Conservation (phyloP, 1,140 invertebrate genomes). For the Dolichoris vasculosae region DNA sequence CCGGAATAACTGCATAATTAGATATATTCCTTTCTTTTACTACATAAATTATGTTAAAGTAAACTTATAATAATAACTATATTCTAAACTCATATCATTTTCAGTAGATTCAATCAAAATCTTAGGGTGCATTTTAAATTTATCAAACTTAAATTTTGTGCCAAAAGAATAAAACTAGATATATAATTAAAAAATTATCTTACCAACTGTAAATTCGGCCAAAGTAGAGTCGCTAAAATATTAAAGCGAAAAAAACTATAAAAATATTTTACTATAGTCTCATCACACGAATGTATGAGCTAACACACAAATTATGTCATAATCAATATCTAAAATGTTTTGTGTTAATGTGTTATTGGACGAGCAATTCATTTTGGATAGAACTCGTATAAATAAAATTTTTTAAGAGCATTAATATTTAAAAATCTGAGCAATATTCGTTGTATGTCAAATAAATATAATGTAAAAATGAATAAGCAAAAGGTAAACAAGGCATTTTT, state of each 20-base stretch:
- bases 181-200: not conserved
- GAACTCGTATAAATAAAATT: not conserved
- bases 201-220: slow-evolving; percentile 20
- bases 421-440: slow-evolving; percentile 21
- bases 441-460: not conserved
- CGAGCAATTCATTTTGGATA: no score
- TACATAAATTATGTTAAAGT: not conserved
- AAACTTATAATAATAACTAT: not conserved
- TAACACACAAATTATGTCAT: not conserved
- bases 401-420: not conserved
- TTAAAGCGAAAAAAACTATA: not conserved
- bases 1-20: not conserved
- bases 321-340: not conserved
- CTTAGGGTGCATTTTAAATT: not conserved
- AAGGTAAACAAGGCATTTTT: slow-evolving; percentile 28
- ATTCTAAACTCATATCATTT: slow-evolving; percentile 4
- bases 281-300: not conserved
- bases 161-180: slow-evolving; percentile 24
- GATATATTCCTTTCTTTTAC: not conserved
- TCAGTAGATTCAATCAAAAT: slow-evolving; percentile 8
- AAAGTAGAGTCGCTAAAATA: slow-evolving; percentile 20
- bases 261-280: not conserved
- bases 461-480: not conserved
- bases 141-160: slow-evolving; percentile 12
- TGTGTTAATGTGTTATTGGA: not conserved